Evolutionary conservation across 2,113 vertebrate species (phyloP).

Genomic region (Tenrec ecaudatus): DNA sequence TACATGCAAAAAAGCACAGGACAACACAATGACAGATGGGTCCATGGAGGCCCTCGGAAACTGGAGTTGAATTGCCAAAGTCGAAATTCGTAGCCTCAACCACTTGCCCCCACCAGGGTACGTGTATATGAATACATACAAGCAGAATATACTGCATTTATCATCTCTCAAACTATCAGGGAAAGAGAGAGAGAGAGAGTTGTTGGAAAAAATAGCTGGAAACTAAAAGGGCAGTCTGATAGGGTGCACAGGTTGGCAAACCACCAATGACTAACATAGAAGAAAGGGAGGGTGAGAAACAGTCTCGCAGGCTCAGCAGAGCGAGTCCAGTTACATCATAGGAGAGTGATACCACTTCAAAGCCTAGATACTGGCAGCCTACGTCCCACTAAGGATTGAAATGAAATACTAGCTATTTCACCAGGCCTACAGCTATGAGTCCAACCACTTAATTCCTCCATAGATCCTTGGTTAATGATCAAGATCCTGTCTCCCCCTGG

Average conservation of each 20-base stretch:
- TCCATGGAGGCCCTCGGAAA: neutral
- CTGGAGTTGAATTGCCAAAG: neutral
- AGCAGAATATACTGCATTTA: neutral
- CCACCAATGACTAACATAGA: neutral
- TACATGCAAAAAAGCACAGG: neutral
- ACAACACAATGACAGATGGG: neutral
- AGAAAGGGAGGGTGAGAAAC: conserved; percentile 52
- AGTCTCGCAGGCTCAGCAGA: conserved; percentile 69
- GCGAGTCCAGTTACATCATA: conserved; percentile 84
- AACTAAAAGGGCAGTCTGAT: neutral
- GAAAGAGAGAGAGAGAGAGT: neutral
- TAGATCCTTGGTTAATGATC: conserved; percentile 78
- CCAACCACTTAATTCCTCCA: conserved; percentile 80
- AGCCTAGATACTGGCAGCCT: conserved; percentile 84
- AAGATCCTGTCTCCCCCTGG: conserved; percentile 53
- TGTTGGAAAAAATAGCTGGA: neutral
- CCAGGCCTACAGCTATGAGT: conserved; percentile 78
- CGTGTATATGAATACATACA: too few relatives aligned
- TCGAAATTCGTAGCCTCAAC: neutral
- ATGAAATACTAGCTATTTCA: conserved; percentile 84
- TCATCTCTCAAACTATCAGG: neutral
- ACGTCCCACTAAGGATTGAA: conserved; percentile 78
- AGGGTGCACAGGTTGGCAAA: neutral
- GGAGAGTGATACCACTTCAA: conserved; percentile 85
- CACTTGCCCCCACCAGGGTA: neutral